Evolutionary conservation across 2,888 invertebrate genomes (phyloP).

Genomic region (Mythimna loreyi): DNA sequence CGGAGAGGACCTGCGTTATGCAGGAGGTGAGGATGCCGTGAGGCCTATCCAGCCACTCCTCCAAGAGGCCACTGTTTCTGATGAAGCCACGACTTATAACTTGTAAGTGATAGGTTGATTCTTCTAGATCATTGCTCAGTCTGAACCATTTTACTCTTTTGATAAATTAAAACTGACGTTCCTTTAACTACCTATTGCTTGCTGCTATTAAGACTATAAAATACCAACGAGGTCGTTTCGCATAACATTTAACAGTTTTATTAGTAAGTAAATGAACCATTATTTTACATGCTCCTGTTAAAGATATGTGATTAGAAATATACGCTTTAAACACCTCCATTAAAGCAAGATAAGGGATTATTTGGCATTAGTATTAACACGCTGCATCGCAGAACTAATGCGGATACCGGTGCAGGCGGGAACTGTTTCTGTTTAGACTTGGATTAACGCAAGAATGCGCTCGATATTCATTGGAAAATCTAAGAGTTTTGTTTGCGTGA

Average conservation of each 20-base stretch:
- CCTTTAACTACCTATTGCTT: not conserved
- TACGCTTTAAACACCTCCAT: constrained; percentile 23
- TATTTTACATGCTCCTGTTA: constrained; percentile 25
- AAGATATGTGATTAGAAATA: constrained; percentile 23
- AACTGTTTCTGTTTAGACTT: not conserved
- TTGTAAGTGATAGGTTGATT: too few species aligned
- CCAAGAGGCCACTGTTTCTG: too few species aligned
- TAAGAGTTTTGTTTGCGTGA: not conserved
- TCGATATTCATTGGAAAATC: constrained; percentile 5
- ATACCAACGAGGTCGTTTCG: not conserved
- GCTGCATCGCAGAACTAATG: constrained; percentile 21
- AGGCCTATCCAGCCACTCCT: too few species aligned
- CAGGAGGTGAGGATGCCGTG: too few species aligned
- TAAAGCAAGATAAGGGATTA: constrained; percentile 15
- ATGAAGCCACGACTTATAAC: too few species aligned
- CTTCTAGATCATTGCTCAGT: too few species aligned
- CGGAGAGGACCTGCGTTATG: too few species aligned
- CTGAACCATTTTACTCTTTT: not conserved
- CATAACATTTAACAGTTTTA: constrained; percentile 1
- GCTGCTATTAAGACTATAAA: too few species aligned
- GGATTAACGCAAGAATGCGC: not conserved
- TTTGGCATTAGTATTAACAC: constrained; percentile 18
- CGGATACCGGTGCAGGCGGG: not conserved
- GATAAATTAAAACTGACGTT: not conserved
- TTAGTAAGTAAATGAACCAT: constrained; percentile 15